A percentile compares a stretch with the other conserved stretches of the same genome.
Evolutionary conservation across 2,797 vertebrate genomes (phyloP).

Genomic region (Hypotaenidia philippensis): DNA sequence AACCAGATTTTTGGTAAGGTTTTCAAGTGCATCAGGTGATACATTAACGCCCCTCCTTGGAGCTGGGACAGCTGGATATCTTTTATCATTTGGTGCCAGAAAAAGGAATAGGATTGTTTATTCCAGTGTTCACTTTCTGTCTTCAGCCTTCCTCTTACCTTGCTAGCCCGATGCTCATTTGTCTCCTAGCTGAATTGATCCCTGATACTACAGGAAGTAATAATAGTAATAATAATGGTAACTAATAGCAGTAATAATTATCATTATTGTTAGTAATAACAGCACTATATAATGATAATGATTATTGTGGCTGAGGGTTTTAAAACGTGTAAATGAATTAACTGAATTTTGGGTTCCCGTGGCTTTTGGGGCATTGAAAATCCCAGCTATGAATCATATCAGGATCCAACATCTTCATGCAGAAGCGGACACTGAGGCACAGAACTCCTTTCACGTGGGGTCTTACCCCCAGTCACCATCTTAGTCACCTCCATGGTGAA

Average conservation of each 20-base stretch:
- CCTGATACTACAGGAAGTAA: slow-evolving; percentile 1
- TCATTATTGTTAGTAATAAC: slow-evolving; percentile 13
- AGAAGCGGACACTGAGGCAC: rapidly evolving
- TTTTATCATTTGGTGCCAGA: slow-evolving; percentile 54
- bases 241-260: slow-evolving; percentile 34
- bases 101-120: not conserved
- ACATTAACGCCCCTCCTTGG: slow-evolving; percentile 37
- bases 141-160: slow-evolving; percentile 26
- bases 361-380: not conserved
- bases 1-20: slow-evolving; percentile 75
- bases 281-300: not conserved
- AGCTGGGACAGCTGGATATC: slow-evolving; percentile 50
- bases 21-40: slow-evolving; percentile 65
- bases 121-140: slow-evolving; percentile 17
- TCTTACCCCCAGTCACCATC: rapidly evolving
- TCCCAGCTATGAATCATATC: not conserved
- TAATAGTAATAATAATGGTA: slow-evolving; percentile 45
- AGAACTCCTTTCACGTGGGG: rapidly evolving
- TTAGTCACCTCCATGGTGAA: rapidly evolving
- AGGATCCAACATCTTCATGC: not conserved
- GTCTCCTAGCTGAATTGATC: slow-evolving; percentile 10
- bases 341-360: not conserved
- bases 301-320: not conserved
- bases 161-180: not conserved
- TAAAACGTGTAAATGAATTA: not conserved